Evolutionary conservation across 2,113 vertebrate species (phyloP).

Genomic region (Odontesthes bonariensis): DNA sequence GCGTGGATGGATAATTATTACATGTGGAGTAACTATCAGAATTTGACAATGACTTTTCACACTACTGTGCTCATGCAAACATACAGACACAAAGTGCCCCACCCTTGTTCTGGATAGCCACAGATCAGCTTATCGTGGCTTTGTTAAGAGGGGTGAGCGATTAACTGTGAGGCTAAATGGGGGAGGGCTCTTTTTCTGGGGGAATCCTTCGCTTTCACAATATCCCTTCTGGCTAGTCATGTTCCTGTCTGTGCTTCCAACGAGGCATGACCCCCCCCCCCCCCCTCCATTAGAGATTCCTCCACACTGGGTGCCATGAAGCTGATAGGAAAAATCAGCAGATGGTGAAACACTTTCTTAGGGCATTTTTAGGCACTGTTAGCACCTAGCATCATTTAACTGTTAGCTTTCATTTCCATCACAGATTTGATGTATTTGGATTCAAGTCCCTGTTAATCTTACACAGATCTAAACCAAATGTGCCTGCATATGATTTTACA

Average conservation of each 20-base stretch:
- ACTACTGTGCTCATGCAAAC: not conserved
- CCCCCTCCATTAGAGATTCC: conserved; percentile 39
- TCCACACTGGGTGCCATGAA: conserved; percentile 57
- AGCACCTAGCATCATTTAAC: conserved; percentile 52
- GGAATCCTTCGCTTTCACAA: conserved; percentile 58
- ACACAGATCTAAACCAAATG: not conserved
- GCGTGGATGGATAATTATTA: not conserved
- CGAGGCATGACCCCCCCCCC: conserved; percentile 9
- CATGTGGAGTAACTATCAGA: not conserved
- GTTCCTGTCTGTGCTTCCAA: conserved; percentile 52
- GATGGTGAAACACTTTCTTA: conserved; percentile 76
- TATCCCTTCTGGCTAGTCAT: conserved; percentile 27
- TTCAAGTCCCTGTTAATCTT: not conserved
- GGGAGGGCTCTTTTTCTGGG: conserved; percentile 27
- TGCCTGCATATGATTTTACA: not conserved
- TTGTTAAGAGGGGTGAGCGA: conserved; percentile 53
- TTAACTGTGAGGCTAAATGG: conserved; percentile 42
- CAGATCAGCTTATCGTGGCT: conserved; percentile 42
- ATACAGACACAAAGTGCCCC: conserved; percentile 39
- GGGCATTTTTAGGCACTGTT: conserved; percentile 65
- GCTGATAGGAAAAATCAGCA: conserved; percentile 69
- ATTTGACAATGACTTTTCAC: conserved; percentile 1
- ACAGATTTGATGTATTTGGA: not conserved
- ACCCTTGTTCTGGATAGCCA: conserved; percentile 63
- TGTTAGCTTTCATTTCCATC: conserved; percentile 31